Percentiles rank a stretch among this genome's conserved stretches.
Evolutionary conservation across 2,888 invertebrate species (phyloP).

Genomic region (Rotaria sp.): DNA sequence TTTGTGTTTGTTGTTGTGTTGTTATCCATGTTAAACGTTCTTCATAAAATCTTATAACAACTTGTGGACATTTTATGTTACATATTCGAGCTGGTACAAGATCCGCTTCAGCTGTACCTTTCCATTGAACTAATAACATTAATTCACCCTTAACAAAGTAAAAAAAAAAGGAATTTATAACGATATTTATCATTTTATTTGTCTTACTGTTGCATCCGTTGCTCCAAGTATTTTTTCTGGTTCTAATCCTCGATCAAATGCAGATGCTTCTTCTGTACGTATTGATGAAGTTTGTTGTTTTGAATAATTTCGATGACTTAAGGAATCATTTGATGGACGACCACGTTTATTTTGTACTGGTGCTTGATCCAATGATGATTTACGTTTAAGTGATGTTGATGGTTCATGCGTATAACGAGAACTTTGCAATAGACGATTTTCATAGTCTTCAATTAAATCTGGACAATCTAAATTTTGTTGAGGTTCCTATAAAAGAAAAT

Average conservation of each 20-base stretch:
- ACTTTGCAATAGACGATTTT: constrained; percentile 61
- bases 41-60: constrained; percentile 81
- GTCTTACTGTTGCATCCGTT: background rate
- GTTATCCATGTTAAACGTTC: constrained; percentile 63
- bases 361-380: background rate
- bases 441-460: constrained; percentile 65
- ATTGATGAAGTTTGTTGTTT: background rate
- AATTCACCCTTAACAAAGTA: background rate
- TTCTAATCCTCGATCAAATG: background rate
- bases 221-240: constrained; percentile 9
- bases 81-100: constrained; percentile 82
- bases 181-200: background rate
- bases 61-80: constrained; percentile 81
- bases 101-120: constrained; percentile 86
- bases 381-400: background rate
- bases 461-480: constrained; percentile 85
- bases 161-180: background rate
- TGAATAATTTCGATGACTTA: background rate
- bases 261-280: background rate
- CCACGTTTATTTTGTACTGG: background rate
- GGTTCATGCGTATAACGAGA: background rate
- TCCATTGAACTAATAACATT: constrained; percentile 58
- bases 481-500: constrained; percentile 90
- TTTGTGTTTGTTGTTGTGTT: constrained; percentile 50
- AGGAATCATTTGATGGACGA: background rate